Evolutionary conservation across 2,888 invertebrate species (phyloP), one percentile per base, ranked within the genome.

Genomic region (Hoplodrina blanda): DNA sequence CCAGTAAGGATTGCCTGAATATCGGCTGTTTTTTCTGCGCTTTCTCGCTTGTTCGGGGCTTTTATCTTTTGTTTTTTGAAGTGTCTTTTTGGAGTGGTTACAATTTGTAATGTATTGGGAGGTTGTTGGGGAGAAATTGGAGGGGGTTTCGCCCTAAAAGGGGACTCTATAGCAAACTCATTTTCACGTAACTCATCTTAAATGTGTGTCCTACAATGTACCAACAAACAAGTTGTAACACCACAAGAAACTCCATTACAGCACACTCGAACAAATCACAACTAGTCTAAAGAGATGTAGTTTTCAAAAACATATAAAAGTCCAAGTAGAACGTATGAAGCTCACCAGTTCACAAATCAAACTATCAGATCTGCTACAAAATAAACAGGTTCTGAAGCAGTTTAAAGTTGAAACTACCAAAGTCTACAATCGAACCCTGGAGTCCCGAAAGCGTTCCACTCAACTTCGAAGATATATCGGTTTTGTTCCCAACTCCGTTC

Each of bases 401-500:
- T 90, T 90, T 89, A 87, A 90, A 90, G 87, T 89, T 86, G 80
- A 77, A 88, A 89, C 89, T 89, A 86, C 80, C 76, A 84, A 88
- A 88, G 87, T 89, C 87, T 87, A 87, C 87, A 80, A 80, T 82
- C 86, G 84, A 84, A 76, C 80, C 80, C 76, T 78, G 69, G 73
- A 81, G 83, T 81, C 71, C 78, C 72, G 70, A 82, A 76, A 82
- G 79, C 81, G 78, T 70, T 74, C 73, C 67, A 78, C 78, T 80
- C 76, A 89, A 89, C 84, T 90, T 90, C 82, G 81, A 85, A 91
- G 90, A 91, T 91, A 92, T 91, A 92, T 92, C 89, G 91, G 88
- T 89, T 90, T 92, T 92, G 92, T 92, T 92, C 90, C 88, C 89
- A 92, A 92, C 90, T 91, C 88, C 71, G 71, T 81, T 81, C 87